Percentiles rank a stretch among this genome's conserved stretches.
Evolutionary conservation across 2,113 vertebrate species (phyloP).

Genomic region (Passerina amoena): DNA sequence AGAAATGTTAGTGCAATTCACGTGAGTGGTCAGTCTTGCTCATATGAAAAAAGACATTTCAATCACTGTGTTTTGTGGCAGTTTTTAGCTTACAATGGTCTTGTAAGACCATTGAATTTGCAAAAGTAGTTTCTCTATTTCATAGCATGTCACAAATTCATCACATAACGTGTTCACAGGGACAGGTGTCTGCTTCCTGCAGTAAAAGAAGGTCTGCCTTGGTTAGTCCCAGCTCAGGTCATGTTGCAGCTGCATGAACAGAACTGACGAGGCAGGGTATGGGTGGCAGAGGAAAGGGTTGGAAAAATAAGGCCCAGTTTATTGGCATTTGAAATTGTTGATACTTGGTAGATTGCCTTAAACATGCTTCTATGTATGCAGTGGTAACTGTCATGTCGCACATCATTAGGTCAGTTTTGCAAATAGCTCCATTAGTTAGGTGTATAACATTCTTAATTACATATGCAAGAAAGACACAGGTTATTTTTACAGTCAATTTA

Average conservation of each 20-base stretch:
- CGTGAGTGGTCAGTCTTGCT: neutral
- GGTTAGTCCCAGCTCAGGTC: neutral
- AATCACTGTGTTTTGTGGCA: neutral
- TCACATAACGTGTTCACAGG: neutral
- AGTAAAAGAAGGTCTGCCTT: neutral
- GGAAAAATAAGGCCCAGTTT: neutral
- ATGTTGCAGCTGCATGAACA: neutral
- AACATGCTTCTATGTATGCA: neutral
- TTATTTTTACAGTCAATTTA: slow-evolving; percentile 4
- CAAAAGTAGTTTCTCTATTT: neutral
- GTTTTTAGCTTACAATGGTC: neutral
- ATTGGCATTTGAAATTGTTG: neutral
- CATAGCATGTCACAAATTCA: neutral
- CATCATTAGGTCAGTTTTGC: neutral
- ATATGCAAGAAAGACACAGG: neutral
- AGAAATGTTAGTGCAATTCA: neutral
- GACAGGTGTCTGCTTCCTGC: neutral
- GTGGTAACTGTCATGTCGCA: neutral
- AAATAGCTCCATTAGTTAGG: neutral
- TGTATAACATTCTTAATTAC: neutral
- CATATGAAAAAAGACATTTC: neutral
- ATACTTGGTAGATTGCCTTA: neutral
- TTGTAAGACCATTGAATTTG: neutral
- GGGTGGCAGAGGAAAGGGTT: neutral
- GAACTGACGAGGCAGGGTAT: neutral